These are phyloP conservation scores for Oreochromis niloticus DNA, from an alignment of 2,113 vertebrate species.

Conservation along the genomic window DNA sequence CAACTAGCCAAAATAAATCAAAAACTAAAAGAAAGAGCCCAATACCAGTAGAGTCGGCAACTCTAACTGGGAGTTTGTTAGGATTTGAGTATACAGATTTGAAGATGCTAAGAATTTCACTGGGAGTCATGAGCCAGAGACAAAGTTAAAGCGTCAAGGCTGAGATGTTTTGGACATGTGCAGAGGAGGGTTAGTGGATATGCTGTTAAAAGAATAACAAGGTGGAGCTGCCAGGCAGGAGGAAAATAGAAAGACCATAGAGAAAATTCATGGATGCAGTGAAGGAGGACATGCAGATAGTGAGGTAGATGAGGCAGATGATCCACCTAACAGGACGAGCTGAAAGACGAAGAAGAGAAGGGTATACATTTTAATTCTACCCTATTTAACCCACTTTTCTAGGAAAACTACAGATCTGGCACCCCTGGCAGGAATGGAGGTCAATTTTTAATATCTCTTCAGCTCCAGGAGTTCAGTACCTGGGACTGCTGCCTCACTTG, in stretches of 20 bases:
- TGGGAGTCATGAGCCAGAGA: not conserved
- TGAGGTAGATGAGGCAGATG: not conserved
- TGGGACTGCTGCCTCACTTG: not conserved
- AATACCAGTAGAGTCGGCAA: accelerated
- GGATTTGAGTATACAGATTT: not conserved
- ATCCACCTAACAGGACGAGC: accelerated
- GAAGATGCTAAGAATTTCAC: not conserved
- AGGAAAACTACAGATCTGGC: not conserved
- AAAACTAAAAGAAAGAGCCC: accelerated
- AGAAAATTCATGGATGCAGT: not conserved
- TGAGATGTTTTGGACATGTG: not conserved
- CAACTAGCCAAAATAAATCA: accelerated
- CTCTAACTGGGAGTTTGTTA: not conserved
- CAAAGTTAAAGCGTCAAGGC: not conserved
- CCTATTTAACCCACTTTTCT: not conserved
- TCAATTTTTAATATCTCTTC: not conserved
- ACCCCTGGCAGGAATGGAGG: not conserved
- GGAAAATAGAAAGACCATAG: not conserved
- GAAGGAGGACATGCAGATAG: not conserved
- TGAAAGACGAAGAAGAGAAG: not conserved
- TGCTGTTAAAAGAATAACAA: too few species aligned
- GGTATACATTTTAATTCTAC: accelerated
- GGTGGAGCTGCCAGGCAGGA: not conserved
- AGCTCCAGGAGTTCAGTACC: not conserved
- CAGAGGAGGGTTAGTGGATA: not conserved